phyloP scores from a whole-genome alignment of 1,140 invertebrate genomes.

The Grapholita molesta region DNA sequence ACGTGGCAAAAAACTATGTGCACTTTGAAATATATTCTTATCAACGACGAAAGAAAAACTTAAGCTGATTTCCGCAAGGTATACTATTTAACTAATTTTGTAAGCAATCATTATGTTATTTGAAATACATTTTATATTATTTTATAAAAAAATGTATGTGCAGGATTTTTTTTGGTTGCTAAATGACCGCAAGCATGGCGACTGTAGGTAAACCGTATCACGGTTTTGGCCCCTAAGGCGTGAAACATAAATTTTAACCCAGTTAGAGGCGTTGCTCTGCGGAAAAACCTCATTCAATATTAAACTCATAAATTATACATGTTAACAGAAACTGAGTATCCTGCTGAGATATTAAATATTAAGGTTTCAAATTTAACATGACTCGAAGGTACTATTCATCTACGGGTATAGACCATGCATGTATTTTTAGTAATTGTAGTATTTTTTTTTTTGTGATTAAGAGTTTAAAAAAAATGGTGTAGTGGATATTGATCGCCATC shows the following conservation, averaged over 20 bases:
- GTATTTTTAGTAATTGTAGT: no score
- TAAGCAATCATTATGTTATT: no score
- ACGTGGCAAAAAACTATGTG: neutral
- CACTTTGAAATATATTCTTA: no score
- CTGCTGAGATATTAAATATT: slow-evolving; percentile 14
- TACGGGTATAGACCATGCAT: no score
- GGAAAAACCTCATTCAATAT: slow-evolving; percentile 16
- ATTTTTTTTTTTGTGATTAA: no score
- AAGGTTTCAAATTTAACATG: slow-evolving; percentile 4
- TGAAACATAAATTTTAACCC: slow-evolving; percentile 17
- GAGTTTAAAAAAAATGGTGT: no score
- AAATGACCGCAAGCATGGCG: neutral
- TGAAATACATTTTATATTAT: no score
- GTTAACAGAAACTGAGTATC: slow-evolving; percentile 13
- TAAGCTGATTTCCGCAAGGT: no score
- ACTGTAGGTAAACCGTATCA: neutral
- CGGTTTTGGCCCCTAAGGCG: neutral
- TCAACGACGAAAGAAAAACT: no score
- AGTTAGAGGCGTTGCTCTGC: slow-evolving; percentile 5
- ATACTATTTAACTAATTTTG: no score
- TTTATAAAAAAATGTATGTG: no score
- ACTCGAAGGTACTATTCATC: neutral
- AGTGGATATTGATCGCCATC: no score
- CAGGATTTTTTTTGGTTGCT: neutral
- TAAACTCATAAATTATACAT: slow-evolving; percentile 15